A percentile compares a stretch with the other conserved stretches of the same genome.
Conservation (phyloP, 2,888 invertebrate genomes). For the Apomyelois bistriatella region DNA sequence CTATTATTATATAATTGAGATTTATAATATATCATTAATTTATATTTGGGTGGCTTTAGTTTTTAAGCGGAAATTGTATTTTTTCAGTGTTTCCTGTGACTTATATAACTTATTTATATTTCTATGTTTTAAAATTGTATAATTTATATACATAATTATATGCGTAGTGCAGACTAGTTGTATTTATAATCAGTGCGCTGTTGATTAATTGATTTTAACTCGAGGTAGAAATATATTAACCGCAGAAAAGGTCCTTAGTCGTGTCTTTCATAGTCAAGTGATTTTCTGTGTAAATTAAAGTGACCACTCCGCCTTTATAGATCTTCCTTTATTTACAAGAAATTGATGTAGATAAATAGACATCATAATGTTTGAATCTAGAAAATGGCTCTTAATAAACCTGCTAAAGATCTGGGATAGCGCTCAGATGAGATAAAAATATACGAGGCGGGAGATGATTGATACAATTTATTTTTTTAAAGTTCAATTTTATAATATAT, state of each 20-base stretch:
- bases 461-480: background rate
- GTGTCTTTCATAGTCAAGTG: too few relatives aligned
- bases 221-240: too few relatives aligned
- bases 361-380: too few relatives aligned
- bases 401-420: too few relatives aligned
- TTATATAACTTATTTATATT: background rate
- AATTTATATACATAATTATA: background rate
- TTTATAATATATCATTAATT: slow-evolving; percentile 17
- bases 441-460: too few relatives aligned
- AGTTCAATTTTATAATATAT: background rate
- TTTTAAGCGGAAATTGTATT: slow-evolving; percentile 3
- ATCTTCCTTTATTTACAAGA: too few relatives aligned
- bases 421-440: too few relatives aligned
- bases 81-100: background rate
- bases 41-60: slow-evolving; percentile 16
- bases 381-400: too few relatives aligned
- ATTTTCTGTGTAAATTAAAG: too few relatives aligned
- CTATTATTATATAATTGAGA: background rate
- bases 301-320: too few relatives aligned
- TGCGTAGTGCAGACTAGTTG: background rate
- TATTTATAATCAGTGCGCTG: background rate
- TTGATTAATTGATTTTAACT: background rate
- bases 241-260: too few relatives aligned
- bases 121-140: background rate
- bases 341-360: too few relatives aligned